Evolutionary conservation across 2,797 vertebrate genomes (phyloP), one percentile per base, ranked within the genome.

Genomic region (Tragelaphus oryx): DNA sequence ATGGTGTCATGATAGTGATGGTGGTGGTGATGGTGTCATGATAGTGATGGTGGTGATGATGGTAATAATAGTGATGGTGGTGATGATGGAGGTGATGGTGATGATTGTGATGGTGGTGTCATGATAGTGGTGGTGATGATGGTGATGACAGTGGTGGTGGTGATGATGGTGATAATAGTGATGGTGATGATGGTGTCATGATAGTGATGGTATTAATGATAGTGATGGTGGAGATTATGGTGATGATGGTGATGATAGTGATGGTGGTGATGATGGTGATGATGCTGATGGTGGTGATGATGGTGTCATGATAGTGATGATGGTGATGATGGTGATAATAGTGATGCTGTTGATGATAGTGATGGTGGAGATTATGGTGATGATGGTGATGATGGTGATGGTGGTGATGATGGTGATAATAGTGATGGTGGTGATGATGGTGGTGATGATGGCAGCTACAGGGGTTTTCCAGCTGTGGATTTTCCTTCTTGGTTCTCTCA

Each of bases 221-320:
- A 0, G 0, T 55, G 4, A 0, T 55, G 54, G 0, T n/a, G n/a
- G n/a, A n/a, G n/a, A n/a, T n/a, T n/a, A n/a, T 55, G 8, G 8
- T 55, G 22, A 1, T 7, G 52, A 6, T 18, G 17, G 2, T 54
- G 14, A 9, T 55, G 1, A 1, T 22, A 3, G 6, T 20, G 52
- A 33, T 33, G 33, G 8, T 18, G 6, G 0, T 54, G 6, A 2
- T 18, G 50, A 6, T 52, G 5, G 17, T 20, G 17, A 3, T 54
- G 18, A 20, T 16, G 0, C 1, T 60, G 26, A 13, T 60, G 2
- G 0, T 59, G 26, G 12, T 60, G 12, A 6, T 13, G 57, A 3
- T 59, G 24, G 24, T 24, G 22, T 52, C 6, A 20, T 54, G 18
- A 10, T 20, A 4, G 4, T 59, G 57, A 0, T 30, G 57, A 0